Evolutionary conservation across 2,888 invertebrate species (phyloP), one percentile per base, ranked within the genome.

Genomic region (Dryadula phaetusa): DNA sequence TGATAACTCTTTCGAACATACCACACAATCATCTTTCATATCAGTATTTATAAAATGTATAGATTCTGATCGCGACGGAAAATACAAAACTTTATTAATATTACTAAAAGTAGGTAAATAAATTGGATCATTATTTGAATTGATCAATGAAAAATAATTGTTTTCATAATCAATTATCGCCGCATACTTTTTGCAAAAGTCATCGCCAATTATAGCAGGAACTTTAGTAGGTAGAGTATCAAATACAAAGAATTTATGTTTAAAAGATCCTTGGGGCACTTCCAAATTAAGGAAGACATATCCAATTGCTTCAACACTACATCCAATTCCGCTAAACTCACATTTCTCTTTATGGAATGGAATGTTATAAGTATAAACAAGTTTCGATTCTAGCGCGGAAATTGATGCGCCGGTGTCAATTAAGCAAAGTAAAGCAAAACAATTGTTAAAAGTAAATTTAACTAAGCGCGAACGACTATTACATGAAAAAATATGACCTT

Each of bases 21-120:
- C 63, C 14, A 70, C 65, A 56, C 70, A 67, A 18, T 72, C 72
- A 37, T 66, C 47, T 16, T 16, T 60, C n/a, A 63, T 16, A 34
- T 37, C 52, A 0, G 70, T 69, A 42, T 66, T 16, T 28, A 72
- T 44, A 46, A 60, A 70, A 63, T 69, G 68, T 32, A 70, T 69
- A n/a, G 64, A 63, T 61, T 70, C 68, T n/a, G 62, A 62, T 16
- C 68, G 53, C 22, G 66, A 34, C 6, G 72, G 70, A 40, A 72
- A 58, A 20, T 34, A 56, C 20, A 66, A 52, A 46, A 52, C 12
- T 25, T 40, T 46, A 12, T 56, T 40, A 42, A 22, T 49, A 65
- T 34, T 58, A 46, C 49, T 49, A 54, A 58, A 37, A 53, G 62
- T 53, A 46, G 49, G 49, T n/a, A n/a, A n/a, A n/a, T n/a, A n/a